Evolutionary conservation across 2,888 invertebrate genomes (phyloP).

Genomic region (Heliconius ismenius): DNA sequence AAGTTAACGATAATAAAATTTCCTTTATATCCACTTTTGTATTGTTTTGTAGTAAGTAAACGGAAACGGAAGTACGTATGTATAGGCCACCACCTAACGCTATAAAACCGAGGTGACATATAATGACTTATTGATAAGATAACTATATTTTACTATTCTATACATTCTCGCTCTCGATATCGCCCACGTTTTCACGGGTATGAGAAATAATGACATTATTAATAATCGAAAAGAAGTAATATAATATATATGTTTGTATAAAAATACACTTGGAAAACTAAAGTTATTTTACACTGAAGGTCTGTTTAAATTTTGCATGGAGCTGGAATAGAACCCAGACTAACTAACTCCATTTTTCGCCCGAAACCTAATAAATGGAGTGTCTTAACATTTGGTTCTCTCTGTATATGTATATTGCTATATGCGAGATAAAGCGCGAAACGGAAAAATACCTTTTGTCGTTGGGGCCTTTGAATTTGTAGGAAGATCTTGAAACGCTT

Average conservation of each 20-base stretch:
- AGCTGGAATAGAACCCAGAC: background rate
- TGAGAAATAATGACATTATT: background rate
- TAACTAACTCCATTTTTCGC: too few species aligned
- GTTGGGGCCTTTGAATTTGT: too few species aligned
- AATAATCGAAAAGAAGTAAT: background rate
- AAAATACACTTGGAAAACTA: background rate
- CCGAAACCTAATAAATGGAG: too few species aligned
- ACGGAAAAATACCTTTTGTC: too few species aligned
- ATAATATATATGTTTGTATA: background rate
- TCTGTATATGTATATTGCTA: too few species aligned
- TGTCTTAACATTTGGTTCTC: too few species aligned
- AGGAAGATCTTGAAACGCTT: too few species aligned
- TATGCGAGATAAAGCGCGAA: too few species aligned
- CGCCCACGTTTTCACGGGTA: background rate
- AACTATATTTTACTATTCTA: conserved; percentile 4
- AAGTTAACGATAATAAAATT: too few species aligned
- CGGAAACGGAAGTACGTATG: conserved; percentile 21
- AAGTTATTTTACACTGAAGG: background rate
- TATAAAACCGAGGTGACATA: conserved; percentile 27
- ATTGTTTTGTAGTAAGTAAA: conserved; percentile 13
- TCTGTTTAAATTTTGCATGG: background rate
- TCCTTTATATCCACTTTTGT: conserved; percentile 1
- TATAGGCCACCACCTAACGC: conserved; percentile 4
- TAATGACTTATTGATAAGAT: conserved; percentile 17
- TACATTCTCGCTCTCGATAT: background rate